phyloP scores from a whole-genome alignment of 2,113 vertebrate species.

The Phalacrocorax carbo region DNA sequence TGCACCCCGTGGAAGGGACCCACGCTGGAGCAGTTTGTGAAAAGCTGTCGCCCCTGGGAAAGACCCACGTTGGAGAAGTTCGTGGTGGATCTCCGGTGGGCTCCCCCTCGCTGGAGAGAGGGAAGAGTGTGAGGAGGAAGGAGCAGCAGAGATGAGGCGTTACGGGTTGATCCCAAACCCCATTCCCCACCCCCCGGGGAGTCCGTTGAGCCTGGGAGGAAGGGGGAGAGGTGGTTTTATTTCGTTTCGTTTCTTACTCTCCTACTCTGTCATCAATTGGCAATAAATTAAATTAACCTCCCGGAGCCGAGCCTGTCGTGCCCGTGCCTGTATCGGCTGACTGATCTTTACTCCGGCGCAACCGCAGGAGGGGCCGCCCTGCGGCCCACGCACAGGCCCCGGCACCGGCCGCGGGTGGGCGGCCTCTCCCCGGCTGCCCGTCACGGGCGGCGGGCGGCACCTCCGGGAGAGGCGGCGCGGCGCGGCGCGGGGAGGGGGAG shows the following conservation, averaged over 20 bases:
- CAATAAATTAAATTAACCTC: accelerated
- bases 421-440: too few species aligned
- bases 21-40: accelerated
- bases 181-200: accelerated
- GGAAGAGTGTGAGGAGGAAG: too few species aligned
- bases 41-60: accelerated
- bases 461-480: too few species aligned
- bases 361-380: accelerated
- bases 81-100: too few species aligned
- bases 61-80: too few species aligned
- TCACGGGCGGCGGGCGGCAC: too few species aligned
- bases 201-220: background rate
- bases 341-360: too few species aligned
- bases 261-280: accelerated
- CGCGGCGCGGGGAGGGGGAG: too few species aligned
- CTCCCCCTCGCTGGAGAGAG: too few species aligned
- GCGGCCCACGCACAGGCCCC: too few species aligned
- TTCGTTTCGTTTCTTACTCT: background rate
- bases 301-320: accelerated
- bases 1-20: accelerated
- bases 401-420: too few species aligned
- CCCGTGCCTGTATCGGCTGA: too few species aligned
- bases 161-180: accelerated
- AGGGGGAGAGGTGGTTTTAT: accelerated
- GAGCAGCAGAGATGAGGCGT: accelerated